These are phyloP conservation scores for Himalopsyche anomala DNA, from an alignment of 2,888 invertebrate genomes.

Conservation along the genomic window DNA sequence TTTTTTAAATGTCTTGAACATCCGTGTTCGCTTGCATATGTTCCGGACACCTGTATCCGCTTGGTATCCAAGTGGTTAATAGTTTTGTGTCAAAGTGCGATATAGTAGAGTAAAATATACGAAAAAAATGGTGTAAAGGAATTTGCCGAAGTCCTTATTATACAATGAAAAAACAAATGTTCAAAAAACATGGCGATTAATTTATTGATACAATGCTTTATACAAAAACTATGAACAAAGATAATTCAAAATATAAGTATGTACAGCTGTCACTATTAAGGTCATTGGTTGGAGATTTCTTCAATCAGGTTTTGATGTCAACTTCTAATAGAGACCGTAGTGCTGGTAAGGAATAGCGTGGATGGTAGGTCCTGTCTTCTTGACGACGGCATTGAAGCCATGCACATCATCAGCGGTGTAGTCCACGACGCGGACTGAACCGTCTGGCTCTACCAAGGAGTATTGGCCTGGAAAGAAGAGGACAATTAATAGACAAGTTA, in stretches of 20 bases:
- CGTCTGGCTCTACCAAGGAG: constrained; percentile 64
- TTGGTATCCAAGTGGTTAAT: too few relatives aligned
- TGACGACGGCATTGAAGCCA: constrained; percentile 64
- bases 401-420: constrained; percentile 62
- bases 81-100: too few relatives aligned
- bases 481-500: neutral
- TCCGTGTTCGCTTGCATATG: too few relatives aligned
- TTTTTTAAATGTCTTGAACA: too few relatives aligned
- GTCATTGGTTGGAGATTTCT: neutral
- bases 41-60: too few relatives aligned
- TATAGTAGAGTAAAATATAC: too few relatives aligned
- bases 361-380: constrained; percentile 62
- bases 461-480: constrained; percentile 57
- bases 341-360: constrained; percentile 46
- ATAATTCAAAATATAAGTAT: neutral
- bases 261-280: neutral
- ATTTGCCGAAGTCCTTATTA: neutral
- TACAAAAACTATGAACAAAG: too few relatives aligned
- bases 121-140: too few relatives aligned
- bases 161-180: neutral
- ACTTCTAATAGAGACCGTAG: neutral
- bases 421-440: constrained; percentile 63
- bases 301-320: neutral
- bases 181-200: neutral
- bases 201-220: neutral